phyloP scores from a whole-genome alignment of 30 jellyfish, hydroid and myxozoan genomes.

The Turritopsis rubra region DNA sequence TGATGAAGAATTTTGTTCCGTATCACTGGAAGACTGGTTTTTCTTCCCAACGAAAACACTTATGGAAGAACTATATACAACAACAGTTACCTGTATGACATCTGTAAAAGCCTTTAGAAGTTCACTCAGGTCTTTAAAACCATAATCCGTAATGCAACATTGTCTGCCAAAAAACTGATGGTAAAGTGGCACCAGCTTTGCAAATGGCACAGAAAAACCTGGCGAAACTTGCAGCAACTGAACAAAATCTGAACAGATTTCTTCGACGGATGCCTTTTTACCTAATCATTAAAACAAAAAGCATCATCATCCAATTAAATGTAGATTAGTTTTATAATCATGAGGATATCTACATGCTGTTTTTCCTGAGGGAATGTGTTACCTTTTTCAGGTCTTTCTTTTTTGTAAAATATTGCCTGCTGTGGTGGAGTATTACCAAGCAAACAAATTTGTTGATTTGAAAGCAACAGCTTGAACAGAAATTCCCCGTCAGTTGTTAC shows the following conservation, averaged over 20 bases:
- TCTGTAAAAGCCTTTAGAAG: slow-evolving; percentile 29
- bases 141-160: slow-evolving; percentile 30
- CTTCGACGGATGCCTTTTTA: neutral
- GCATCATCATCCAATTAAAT: neutral
- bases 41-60: no score
- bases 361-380: no score
- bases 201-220: slow-evolving; percentile 8
- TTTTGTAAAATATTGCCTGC: slow-evolving; percentile 28
- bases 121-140: slow-evolving; percentile 31
- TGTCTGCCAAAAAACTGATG: slow-evolving; percentile 60
- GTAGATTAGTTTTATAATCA: no score
- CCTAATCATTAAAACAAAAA: neutral
- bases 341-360: no score
- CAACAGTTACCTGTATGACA: slow-evolving; percentile 16
- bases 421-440: slow-evolving; percentile 12
- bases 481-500: slow-evolving; percentile 26
- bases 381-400: slow-evolving; percentile 27
- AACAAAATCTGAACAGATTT: slow-evolving; percentile 8
- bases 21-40: no score
- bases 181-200: slow-evolving; percentile 15
- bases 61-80: no score
- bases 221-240: slow-evolving; percentile 24
- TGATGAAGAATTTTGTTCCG: no score
- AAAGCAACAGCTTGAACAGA: slow-evolving; percentile 17
- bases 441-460: slow-evolving; percentile 9